Evolutionary conservation across 30 jellyfish, hydroid and myxozoan species (phyloP), one percentile per base, ranked within the genome.

Genomic region (Aurelia aurita complex sp. Pacific): DNA sequence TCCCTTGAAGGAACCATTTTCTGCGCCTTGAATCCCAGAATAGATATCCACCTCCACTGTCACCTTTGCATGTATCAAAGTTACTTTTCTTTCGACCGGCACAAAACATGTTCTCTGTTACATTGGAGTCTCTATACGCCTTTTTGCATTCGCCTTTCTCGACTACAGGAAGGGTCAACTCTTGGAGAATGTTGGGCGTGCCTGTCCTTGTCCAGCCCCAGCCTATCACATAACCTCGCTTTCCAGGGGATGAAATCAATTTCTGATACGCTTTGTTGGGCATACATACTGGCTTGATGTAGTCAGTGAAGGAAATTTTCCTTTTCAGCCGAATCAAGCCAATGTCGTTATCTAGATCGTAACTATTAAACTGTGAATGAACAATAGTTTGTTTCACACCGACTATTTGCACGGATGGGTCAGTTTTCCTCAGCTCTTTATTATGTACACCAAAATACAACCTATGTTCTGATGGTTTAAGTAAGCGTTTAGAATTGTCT

Each of bases 51-150:
- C 99, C 99, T 10, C 99, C 99, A 50, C 98, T 89, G 86, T 95
- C 99, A 18, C 99, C 99, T 69, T 86, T 86, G 68, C 99, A 95
- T 11, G 99, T 95, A 83, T 95, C 99, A 59, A 85, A 92, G 53
- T 63, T 55, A 40, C 87, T 82, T 10, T 75, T 17, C 40, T 62
- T 72, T 6, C 74, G 87, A 15, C 99, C 99, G 7, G 99, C 99
- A 61, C 99, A 95, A 73, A 95, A 95, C 99, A 95, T 95, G 77
- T 88, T 95, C 14, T 85, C 87, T 7, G 99, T 95, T 23, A 95
- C 92, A 35, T 76, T 82, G 66, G 69, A 91, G 15, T 82, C 87
- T 5, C 53, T 16, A 78, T 95, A 91, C 35, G 98, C 97, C 67
- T 78, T 85, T 18, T 43, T 52, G 67, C 99, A 95, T 11, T 80